Evolutionary conservation across 2,797 vertebrate species (phyloP), one percentile per base, ranked within the genome.

Genomic region (Pelochelys cantorii): DNA sequence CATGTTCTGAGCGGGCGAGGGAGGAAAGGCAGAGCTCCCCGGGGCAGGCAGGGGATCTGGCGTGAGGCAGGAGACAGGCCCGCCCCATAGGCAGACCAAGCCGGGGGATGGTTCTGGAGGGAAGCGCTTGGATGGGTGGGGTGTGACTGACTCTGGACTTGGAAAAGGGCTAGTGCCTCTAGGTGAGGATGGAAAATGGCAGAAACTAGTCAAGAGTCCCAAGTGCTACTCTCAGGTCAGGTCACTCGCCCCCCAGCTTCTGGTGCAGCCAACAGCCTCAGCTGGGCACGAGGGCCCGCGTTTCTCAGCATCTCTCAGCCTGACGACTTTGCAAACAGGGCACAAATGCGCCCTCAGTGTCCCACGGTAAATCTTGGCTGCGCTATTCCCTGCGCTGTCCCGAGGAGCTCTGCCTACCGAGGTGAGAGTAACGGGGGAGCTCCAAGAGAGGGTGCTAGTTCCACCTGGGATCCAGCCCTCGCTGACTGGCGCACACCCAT

Each of bases 311-410:
- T 7, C 83, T 14, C 7, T 65, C n/a, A 31, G 20, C 37, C 14
- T 0, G 53, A 34, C 52, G 37, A 4, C 1, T 42, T 13, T 0
- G 7, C 7, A 0, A 0, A 2, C 0, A 23, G 84, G 60, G 31
- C 83, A 80, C 82, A 34, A 53, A 22, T 0, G 7, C 5, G 59
- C 15, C 53, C 37, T 0, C 3, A 15, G 86, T 27, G 0, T 37
- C 0, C 0, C 0, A 84, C 0, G 62, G 7, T 31, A 20, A 83
- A 81, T 6, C 71, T 9, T 14, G 0, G 1, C 75, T 1, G 71
- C 0, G 1, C 79, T 23, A 1, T 0, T 4, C 42, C 5, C 42
- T 42, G 42, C 42, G 42, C 42, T 42, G 5, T 42, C 42, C 42
- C 42, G 42, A 5, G 42, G 42, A 42, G 42, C 42, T 42, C 42